Percentiles rank a stretch among this genome's conserved stretches.
These are phyloP conservation scores for Tribolium freemani DNA, from an alignment of 2,888 invertebrate species.

Conservation along the genomic window DNA sequence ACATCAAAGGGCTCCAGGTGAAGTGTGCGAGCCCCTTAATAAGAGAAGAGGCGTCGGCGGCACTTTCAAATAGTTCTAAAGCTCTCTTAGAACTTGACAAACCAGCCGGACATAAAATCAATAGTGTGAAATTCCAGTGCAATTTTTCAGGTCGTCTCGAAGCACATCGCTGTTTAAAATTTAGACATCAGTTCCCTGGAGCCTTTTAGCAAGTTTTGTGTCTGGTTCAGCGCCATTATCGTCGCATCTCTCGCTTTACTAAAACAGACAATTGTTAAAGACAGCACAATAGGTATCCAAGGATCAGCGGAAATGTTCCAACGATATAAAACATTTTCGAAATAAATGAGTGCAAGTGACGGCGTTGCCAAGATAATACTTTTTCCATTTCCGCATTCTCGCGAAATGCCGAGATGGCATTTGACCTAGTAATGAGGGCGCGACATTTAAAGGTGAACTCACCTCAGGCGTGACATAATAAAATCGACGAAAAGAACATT, in stretches of 20 bases:
- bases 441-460: constrained; percentile 23
- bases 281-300: constrained; percentile 20
- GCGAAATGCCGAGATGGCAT: constrained; percentile 3
- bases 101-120: constrained; percentile 14
- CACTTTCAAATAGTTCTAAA: not conserved
- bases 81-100: constrained; percentile 13
- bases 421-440: constrained; percentile 7
- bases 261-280: constrained; percentile 29
- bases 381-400: constrained; percentile 6
- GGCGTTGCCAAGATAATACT: constrained; percentile 15
- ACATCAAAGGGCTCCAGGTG: not conserved
- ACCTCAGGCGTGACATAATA: not conserved
- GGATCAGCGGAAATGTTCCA: constrained; percentile 25
- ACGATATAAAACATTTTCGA: constrained; percentile 28
- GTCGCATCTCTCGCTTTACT: not conserved
- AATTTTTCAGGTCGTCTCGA: constrained; percentile 10
- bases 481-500: constrained; percentile 11
- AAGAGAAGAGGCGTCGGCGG: not conserved
- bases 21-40: not conserved
- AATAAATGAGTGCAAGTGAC: constrained; percentile 34
- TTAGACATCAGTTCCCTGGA: constrained; percentile 19
- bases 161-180: constrained; percentile 9
- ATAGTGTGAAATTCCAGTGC: constrained; percentile 9
- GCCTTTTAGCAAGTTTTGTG: constrained; percentile 9
- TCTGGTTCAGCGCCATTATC: constrained; percentile 8